Base-by-base conservation (phyloP, 2,113 vertebrate genomes). In the Cynopterus brachyotis region DNA sequence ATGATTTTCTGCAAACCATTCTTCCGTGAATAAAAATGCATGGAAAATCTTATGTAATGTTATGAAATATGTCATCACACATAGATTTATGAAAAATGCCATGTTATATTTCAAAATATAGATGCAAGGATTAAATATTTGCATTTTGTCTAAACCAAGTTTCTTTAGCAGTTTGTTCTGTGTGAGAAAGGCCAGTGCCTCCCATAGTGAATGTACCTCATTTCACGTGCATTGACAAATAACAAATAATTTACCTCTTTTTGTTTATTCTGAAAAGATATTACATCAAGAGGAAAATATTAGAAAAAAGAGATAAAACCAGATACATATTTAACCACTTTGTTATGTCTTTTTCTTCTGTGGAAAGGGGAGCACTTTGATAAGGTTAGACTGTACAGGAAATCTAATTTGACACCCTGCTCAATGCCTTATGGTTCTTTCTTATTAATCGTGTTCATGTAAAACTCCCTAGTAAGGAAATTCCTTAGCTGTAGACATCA, bases 401-500 rank as follows among this genome's bases (percentile, higher is more conserved):
- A 98, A 94, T 40, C 50, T 96, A 94, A 97, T 75, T 17, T 16
- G 80, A 85, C 95, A 96, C 86, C 59, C 59, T 94, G 47, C 66
- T 96, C 88, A 70, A 84, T 96, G 89, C 53, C 95, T 96, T 96
- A 85, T 96, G 83, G 91, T 95, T 70, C 78, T 85, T 87, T 98
- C 37, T 16, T 96, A 80, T 97, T 97, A 96, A 96, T 95, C 79
- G 79, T 57, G 78, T 80, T 98, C 97, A 59, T 96, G 75, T 97
- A 97, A 98, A 98, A 96, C 78, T 96, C 87, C 76, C 67, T 59
- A 89, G 83, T 95, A 97, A 98, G 96, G 96, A 98, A 97, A 97
- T 98, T 93, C 96, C 97, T 98, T 94, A 88, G 86, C 78, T 72
- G 81, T 45, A 97, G 91, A 95, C 93, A 96, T 97, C 50, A 89